phyloP scores from a whole-genome alignment of 1,140 invertebrate genomes.

The Pogonomyrmex californicus region DNA sequence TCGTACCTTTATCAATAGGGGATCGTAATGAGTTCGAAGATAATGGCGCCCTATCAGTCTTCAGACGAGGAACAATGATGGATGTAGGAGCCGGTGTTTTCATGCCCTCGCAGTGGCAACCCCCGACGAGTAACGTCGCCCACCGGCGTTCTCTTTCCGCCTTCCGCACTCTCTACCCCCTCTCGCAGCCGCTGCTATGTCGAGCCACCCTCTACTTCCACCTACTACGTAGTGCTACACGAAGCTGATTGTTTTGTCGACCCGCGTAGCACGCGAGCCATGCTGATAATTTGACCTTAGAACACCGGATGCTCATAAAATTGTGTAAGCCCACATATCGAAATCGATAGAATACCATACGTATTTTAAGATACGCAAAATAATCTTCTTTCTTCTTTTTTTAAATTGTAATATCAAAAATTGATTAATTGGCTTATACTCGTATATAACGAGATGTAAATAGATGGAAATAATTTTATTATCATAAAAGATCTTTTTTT shows the following conservation, averaged over 20 bases:
- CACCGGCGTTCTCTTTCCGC: conserved; percentile 48
- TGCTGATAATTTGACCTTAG: conserved; percentile 80
- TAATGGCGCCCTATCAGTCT: conserved; percentile 86
- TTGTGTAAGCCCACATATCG: conserved; percentile 14
- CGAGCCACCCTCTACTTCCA: conserved; percentile 37
- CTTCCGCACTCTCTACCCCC: conserved; percentile 22
- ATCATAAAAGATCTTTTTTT: not conserved
- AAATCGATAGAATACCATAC: not conserved
- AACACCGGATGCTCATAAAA: conserved; percentile 55
- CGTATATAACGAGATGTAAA: not conserved
- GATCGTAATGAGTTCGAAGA: conserved; percentile 87
- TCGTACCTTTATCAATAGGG: conserved; percentile 86
- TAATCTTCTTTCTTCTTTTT: not conserved
- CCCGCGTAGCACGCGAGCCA: conserved; percentile 77
- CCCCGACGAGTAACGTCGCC: conserved; percentile 53
- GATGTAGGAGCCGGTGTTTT: conserved; percentile 83
- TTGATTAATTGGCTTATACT: no score
- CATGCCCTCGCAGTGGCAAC: conserved; percentile 77
- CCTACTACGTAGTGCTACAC: conserved; percentile 64
- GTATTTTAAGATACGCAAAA: not conserved
- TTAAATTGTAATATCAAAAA: not conserved
- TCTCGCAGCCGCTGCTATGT: conserved; percentile 9
- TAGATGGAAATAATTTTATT: conserved; percentile 4
- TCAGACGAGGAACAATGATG: conserved; percentile 85
- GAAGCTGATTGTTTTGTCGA: conserved; percentile 82